phyloP scores from a whole-genome alignment of 2,797 vertebrate species.

The Pantherophis vulpinus region DNA sequence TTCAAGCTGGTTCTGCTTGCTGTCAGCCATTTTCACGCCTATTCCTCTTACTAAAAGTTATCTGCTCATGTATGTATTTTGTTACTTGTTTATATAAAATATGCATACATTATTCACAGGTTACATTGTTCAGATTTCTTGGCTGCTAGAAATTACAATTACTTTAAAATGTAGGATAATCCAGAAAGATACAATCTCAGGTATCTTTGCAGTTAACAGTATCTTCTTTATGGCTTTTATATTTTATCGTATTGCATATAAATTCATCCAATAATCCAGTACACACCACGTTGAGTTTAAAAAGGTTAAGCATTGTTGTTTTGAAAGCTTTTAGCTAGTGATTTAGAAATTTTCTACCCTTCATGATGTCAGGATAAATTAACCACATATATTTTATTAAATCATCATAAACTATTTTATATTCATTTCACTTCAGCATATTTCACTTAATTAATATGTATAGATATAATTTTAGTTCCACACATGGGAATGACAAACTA shows the following conservation, averaged over 20 bases:
- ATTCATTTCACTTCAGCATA: background rate
- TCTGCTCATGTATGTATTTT: background rate
- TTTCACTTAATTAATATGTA: background rate
- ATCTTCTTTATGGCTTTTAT: constrained; percentile 44
- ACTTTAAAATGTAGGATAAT: constrained; percentile 32
- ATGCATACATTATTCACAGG: constrained; percentile 35
- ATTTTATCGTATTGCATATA: constrained; percentile 31
- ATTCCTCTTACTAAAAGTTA: constrained; percentile 32
- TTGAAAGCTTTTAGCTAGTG: constrained; percentile 48
- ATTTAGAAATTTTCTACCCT: constrained; percentile 34
- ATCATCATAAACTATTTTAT: background rate
- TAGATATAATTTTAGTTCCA: background rate
- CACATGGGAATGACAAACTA: background rate
- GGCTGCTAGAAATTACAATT: constrained; percentile 41
- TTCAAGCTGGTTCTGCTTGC: background rate
- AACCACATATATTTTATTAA: background rate
- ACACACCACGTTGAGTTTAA: constrained; percentile 39
- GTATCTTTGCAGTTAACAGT: constrained; percentile 31
- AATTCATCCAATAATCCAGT: constrained; percentile 1
- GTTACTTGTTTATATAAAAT: constrained; percentile 38
- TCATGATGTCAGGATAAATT: background rate
- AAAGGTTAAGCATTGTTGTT: constrained; percentile 22
- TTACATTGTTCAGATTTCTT: constrained; percentile 14
- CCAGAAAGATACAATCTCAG: constrained; percentile 11
- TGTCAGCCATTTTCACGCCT: background rate